Evolutionary conservation across 1,140 invertebrate genomes (phyloP).

Genomic region (Coenobita brevimanus): DNA sequence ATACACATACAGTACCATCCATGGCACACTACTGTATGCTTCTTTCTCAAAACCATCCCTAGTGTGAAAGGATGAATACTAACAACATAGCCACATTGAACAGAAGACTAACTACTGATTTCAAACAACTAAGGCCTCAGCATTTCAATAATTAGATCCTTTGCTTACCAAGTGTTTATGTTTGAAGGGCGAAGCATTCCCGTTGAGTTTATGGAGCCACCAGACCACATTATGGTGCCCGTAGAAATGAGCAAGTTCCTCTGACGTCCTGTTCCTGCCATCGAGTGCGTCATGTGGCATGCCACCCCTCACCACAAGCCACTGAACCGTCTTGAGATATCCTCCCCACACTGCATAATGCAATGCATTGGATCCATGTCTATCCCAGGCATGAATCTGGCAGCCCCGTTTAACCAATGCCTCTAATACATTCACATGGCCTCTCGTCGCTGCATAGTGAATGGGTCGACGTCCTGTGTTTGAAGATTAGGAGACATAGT

Average conservation of each 20-base stretch:
- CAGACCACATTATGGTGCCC: conserved; percentile 5
- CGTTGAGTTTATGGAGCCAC: background rate
- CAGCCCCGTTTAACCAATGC: background rate
- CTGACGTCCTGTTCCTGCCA: background rate
- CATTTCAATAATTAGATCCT: background rate
- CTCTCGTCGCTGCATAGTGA: conserved; percentile 6
- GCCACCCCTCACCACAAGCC: background rate
- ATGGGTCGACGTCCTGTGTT: background rate
- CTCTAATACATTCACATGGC: background rate
- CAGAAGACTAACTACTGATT: background rate
- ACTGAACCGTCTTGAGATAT: background rate
- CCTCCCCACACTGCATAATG: background rate
- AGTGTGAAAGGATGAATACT: no score
- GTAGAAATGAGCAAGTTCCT: conserved; percentile 2
- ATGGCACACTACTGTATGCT: no score
- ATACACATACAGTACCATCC: no score
- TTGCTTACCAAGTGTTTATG: conserved; percentile 1
- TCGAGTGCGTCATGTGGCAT: background rate
- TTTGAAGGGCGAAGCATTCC: background rate
- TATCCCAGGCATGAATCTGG: background rate
- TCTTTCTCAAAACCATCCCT: no score
- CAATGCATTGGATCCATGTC: background rate
- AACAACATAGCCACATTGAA: background rate
- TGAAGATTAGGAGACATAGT: no score
- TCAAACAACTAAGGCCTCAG: background rate